Evolutionary conservation across 2,888 invertebrate species (phyloP).

Genomic region (Acanthococcus lagerstroemiae): DNA sequence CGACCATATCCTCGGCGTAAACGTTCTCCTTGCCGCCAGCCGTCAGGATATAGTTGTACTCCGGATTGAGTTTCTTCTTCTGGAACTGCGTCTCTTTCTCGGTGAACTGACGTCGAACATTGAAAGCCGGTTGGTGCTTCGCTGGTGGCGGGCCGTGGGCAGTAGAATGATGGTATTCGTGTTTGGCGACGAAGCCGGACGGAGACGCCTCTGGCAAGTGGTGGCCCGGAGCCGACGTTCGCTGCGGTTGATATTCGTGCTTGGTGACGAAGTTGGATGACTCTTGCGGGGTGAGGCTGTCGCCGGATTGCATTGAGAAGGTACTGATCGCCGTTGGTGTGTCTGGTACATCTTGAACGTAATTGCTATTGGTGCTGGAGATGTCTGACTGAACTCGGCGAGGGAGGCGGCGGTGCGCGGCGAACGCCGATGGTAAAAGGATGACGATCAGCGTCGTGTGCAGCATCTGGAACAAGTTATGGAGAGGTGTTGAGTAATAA

Average conservation of each 20-base stretch:
- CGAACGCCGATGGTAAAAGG: too few relatives aligned
- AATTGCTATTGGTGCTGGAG: too few relatives aligned
- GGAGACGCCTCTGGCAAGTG: neutral
- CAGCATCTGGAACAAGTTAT: too few relatives aligned
- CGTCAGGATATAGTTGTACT: slow-evolving; percentile 6
- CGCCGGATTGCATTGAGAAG: neutral
- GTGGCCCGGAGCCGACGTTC: neutral
- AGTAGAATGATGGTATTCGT: too few relatives aligned
- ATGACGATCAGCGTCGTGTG: too few relatives aligned
- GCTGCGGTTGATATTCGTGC: neutral
- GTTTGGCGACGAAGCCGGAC: neutral
- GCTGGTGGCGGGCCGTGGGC: too few relatives aligned
- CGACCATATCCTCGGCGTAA: neutral
- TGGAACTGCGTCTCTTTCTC: neutral
- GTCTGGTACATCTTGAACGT: slow-evolving; percentile 3
- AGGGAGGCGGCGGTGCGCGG: too few relatives aligned
- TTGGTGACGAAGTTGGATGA: too few relatives aligned
- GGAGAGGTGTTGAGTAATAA: too few relatives aligned
- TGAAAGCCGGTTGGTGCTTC: slow-evolving; percentile 1
- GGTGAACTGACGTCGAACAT: neutral
- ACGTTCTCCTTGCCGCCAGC: slow-evolving; percentile 15
- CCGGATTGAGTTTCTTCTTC: neutral
- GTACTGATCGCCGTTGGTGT: neutral
- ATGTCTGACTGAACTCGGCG: too few relatives aligned
- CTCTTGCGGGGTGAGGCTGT: slow-evolving; percentile 1